Base-by-base conservation (phyloP, 2,888 invertebrate species). In the Pristionchus fissidentatus region DNA sequence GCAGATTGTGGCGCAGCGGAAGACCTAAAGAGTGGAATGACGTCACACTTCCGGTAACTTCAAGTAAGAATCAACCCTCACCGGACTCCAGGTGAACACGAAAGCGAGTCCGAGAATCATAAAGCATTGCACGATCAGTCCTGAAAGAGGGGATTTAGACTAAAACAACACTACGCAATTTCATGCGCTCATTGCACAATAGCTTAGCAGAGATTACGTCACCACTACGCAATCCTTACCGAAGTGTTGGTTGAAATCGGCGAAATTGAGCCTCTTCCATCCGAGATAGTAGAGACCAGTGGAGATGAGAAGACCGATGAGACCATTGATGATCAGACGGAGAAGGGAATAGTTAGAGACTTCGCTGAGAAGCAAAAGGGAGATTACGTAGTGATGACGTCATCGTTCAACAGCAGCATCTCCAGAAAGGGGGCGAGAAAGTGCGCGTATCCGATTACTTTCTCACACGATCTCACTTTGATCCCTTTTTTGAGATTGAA, bases 181-280 rank as follows among this genome's bases (percentile, higher is more conserved):
- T n/a, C n/a, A n/a, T n/a, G n/a, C n/a, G n/a, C n/a, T n/a, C n/a
- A n/a, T n/a, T n/a, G n/a, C n/a, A n/a, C n/a, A n/a, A n/a, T n/a
- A n/a, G n/a, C n/a, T n/a, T n/a, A n/a, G n/a, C n/a, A n/a, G n/a
- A n/a, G n/a, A n/a, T n/a, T n/a, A n/a, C n/a, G n/a, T n/a, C n/a
- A n/a, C n/a, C n/a, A n/a, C n/a, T n/a, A 0, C 10, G n/a, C 10
- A 19, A 35, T 38, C 1, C 60, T 0, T 49, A 70, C 85, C 84
- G 70, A 84, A 87, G 13, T 84, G 52, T 7, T 84, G 77, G 70
- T 89, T 85, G 62, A 90, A 90, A 35, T 89, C 88, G 49, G 87
- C 90, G 57, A 91, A 91, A 77, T 91, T 91, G 55, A 91, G 84
- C n/a, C 88, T 85, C 26, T 89, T 86, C 90, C 91, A 91, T 22